Evolutionary conservation across 2,113 vertebrate species (phyloP).

Genomic region (Ceratotherium simum): DNA sequence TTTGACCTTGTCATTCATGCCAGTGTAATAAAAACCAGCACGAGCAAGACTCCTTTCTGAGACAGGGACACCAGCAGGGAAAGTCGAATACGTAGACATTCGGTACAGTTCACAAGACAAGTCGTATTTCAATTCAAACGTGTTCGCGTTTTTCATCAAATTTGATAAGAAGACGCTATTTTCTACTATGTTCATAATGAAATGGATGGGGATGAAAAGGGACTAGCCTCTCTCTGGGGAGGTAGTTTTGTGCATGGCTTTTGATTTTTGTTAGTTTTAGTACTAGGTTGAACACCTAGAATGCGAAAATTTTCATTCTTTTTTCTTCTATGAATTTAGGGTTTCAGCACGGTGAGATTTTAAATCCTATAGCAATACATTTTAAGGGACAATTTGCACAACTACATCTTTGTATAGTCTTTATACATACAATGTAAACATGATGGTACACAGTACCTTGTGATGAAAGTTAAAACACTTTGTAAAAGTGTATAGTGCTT

Average conservation of each 20-base stretch:
- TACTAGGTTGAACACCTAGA: constrained; percentile 58
- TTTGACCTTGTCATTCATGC: constrained; percentile 93
- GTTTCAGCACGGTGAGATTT: neutral
- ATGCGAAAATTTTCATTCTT: constrained; percentile 56
- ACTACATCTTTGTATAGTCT: neutral
- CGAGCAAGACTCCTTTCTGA: constrained; percentile 95
- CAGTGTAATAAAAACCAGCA: constrained; percentile 97
- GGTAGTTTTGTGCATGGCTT: constrained; percentile 91
- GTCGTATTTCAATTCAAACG: constrained; percentile 93
- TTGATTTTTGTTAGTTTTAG: constrained; percentile 62
- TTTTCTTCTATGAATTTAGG: neutral
- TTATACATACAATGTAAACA: neutral
- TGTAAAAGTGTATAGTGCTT: neutral
- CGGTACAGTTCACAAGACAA: constrained; percentile 96
- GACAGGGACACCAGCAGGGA: constrained; percentile 87
- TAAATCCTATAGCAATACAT: neutral
- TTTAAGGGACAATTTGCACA: neutral
- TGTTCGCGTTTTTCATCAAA: constrained; percentile 88
- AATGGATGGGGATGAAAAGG: constrained; percentile 79
- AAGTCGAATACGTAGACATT: constrained; percentile 94
- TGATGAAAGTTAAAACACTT: neutral
- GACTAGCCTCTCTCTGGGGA: constrained; percentile 92
- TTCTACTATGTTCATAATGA: constrained; percentile 92
- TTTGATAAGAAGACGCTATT: constrained; percentile 89
- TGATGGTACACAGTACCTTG: neutral